Conservation (phyloP, 2,797 vertebrate genomes). For the Chelonia mydas region DNA sequence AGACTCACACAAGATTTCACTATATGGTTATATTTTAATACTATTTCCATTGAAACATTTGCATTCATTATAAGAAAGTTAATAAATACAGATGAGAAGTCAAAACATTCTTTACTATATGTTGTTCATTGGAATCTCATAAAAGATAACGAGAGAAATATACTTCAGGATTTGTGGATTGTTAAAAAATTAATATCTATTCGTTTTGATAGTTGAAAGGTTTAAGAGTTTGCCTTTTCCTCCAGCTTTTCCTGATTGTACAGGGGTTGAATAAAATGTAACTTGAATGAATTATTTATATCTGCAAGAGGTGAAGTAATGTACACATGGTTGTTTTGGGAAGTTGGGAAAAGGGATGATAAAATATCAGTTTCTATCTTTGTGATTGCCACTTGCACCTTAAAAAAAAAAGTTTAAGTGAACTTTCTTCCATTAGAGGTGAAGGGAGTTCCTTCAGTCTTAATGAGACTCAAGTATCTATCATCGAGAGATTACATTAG, state of each 20-base stretch:
- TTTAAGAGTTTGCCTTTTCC: background rate
- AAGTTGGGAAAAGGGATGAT: background rate
- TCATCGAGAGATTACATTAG: background rate
- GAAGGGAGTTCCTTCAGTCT: background rate
- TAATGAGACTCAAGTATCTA: background rate
- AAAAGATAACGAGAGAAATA: background rate
- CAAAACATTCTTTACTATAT: conserved; percentile 3
- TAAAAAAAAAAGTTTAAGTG: background rate
- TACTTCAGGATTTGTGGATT: background rate
- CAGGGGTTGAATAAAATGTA: background rate
- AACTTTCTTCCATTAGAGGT: background rate
- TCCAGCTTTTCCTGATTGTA: background rate
- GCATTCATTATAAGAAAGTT: conserved; percentile 16
- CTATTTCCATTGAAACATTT: background rate
- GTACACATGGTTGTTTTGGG: background rate
- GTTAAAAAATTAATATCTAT: background rate
- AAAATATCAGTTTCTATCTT: background rate
- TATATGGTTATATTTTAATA: conserved; percentile 2
- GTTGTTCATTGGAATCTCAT: background rate
- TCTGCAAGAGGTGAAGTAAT: background rate
- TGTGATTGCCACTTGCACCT: background rate
- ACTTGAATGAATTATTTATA: background rate
- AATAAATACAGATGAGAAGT: background rate
- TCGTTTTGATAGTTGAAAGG: background rate
- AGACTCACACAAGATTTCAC: conserved; percentile 24